Evolutionary conservation across 2,113 vertebrate genomes (phyloP).

Genomic region (Microcebus murinus): DNA sequence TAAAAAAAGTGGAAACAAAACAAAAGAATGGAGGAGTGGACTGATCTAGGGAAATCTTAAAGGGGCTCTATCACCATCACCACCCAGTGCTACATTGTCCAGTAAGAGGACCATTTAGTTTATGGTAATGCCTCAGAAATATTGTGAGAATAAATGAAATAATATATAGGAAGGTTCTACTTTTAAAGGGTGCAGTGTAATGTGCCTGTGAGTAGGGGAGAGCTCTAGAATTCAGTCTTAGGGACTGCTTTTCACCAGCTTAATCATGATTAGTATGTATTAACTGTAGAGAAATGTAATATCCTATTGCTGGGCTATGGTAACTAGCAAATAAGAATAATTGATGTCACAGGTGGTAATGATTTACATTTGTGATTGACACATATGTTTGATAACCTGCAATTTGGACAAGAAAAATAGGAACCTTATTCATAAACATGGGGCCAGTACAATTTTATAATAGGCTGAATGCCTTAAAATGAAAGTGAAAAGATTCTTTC

Average conservation of each 20-base stretch:
- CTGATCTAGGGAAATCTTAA: background rate
- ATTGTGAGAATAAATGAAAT: background rate
- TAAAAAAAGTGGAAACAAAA: no score
- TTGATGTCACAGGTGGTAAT: conserved; percentile 10
- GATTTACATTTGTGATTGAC: background rate
- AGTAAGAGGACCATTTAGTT: background rate
- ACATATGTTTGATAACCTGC: background rate
- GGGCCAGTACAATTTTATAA: background rate
- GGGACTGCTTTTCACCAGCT: conserved; percentile 8
- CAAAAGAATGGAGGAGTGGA: background rate
- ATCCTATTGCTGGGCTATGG: background rate
- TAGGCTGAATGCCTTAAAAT: background rate
- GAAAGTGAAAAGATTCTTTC: background rate
- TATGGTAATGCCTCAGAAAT: background rate
- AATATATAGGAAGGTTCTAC: background rate
- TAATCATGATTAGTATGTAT: background rate
- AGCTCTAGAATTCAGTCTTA: background rate
- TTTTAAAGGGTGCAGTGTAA: background rate
- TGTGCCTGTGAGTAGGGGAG: background rate
- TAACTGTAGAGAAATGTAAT: background rate
- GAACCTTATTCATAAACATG: background rate
- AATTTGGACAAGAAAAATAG: background rate
- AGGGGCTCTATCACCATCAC: background rate
- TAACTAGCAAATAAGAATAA: conserved; percentile 46
- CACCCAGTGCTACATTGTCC: background rate